Conservation (phyloP, 2,888 invertebrate species). For the Amiota minor region DNA sequence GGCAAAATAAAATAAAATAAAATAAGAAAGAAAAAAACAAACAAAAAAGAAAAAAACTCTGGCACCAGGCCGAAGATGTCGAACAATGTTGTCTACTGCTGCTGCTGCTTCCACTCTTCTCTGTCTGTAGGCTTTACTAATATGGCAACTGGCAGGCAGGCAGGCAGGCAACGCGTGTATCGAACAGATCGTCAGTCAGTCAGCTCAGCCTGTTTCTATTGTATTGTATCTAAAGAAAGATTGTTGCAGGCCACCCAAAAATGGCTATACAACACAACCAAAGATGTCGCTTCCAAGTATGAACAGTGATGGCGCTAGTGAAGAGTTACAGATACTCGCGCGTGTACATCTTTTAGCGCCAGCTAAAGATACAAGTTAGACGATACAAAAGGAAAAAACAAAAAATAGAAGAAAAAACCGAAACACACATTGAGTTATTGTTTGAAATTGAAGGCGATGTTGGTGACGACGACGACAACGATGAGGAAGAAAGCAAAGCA, state of each 20-base stretch:
- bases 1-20: neutral
- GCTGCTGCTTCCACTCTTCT: neutral
- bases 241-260: slow-evolving; percentile 26
- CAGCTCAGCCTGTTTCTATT: neutral
- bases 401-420: neutral
- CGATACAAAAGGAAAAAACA: slow-evolving; percentile 3
- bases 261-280: slow-evolving; percentile 9
- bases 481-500: slow-evolving; percentile 50
- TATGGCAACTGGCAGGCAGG: slow-evolving; percentile 2
- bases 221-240: neutral
- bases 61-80: neutral
- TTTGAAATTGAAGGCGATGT: slow-evolving; percentile 56
- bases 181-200: neutral
- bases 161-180: slow-evolving; percentile 6
- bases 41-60: neutral
- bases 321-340: neutral
- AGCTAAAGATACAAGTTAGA: slow-evolving; percentile 2
- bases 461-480: neutral
- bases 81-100: slow-evolving; percentile 9
- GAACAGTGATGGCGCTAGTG: neutral
- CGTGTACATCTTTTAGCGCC: slow-evolving; percentile 15
- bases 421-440: slow-evolving; percentile 57
- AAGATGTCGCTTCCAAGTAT: neutral
- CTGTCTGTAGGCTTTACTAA: neutral
- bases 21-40: no score